Evolutionary conservation across 2,888 invertebrate genomes (phyloP).

Genomic region (Brenthis hecate): DNA sequence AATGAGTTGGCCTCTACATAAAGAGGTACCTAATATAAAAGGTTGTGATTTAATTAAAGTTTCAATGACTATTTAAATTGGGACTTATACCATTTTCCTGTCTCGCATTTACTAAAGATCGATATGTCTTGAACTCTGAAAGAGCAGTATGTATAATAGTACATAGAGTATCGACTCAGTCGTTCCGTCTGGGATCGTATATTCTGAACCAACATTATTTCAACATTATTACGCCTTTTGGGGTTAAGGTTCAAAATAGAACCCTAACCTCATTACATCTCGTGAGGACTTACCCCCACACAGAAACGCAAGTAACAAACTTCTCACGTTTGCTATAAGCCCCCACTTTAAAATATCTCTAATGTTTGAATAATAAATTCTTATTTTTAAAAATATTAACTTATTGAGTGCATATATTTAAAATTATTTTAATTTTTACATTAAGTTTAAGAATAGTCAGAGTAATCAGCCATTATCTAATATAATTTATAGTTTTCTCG

Average conservation of each 20-base stretch:
- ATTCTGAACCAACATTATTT: conserved; percentile 34
- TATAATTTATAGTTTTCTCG: too few relatives aligned
- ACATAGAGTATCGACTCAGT: conserved; percentile 41
- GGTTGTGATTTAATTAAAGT: neutral
- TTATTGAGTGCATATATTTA: too few relatives aligned
- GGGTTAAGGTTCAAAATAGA: conserved; percentile 29
- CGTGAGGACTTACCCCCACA: conserved; percentile 31
- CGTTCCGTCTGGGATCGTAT: conserved; percentile 42
- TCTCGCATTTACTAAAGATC: conserved; percentile 34
- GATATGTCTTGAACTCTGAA: conserved; percentile 37
- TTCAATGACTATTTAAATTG: neutral
- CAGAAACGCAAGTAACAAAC: conserved; percentile 32
- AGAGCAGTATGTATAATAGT: conserved; percentile 31
- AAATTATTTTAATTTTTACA: too few relatives aligned
- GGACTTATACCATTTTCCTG: conserved; percentile 31
- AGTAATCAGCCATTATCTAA: too few relatives aligned
- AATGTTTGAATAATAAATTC: too few relatives aligned
- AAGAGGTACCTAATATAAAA: neutral
- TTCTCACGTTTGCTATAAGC: conserved; percentile 8
- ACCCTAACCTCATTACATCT: conserved; percentile 8
- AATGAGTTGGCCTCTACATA: neutral
- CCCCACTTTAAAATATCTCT: too few relatives aligned
- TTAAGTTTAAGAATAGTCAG: too few relatives aligned
- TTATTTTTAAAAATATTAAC: too few relatives aligned
- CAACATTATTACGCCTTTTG: conserved; percentile 25